These are phyloP conservation scores for Pristionchus maxplancki DNA, from an alignment of 2,888 invertebrate species.

Conservation along the genomic window DNA sequence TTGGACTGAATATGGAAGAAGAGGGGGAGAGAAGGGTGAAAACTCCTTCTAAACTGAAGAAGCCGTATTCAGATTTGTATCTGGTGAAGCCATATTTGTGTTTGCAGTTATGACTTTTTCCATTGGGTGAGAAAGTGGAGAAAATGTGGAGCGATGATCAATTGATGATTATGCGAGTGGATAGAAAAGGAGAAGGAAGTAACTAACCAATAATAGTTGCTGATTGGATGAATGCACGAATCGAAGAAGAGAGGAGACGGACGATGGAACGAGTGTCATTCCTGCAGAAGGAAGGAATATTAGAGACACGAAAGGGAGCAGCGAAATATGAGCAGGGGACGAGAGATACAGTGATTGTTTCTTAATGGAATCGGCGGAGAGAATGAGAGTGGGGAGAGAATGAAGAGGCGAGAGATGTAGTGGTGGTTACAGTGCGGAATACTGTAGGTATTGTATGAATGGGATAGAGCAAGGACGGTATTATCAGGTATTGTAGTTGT, in stretches of 20 bases:
- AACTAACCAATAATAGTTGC: slow-evolving; percentile 38
- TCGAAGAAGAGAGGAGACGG: slow-evolving; percentile 16
- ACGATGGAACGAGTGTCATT: slow-evolving; percentile 21
- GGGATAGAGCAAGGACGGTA: not conserved
- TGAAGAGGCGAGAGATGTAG: not conserved
- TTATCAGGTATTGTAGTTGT: not conserved
- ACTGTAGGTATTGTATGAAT: not conserved
- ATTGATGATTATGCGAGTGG: not conserved
- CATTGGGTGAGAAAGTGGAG: not conserved
- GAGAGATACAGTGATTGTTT: not conserved
- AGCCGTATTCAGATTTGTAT: not conserved
- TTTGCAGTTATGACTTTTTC: not conserved
- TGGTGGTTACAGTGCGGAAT: not conserved
- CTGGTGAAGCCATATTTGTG: slow-evolving; percentile 15
- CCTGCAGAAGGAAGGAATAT: not conserved
- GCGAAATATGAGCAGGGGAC: not conserved
- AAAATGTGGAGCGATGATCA: not conserved
- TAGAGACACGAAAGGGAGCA: not conserved
- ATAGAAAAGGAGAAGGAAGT: not conserved
- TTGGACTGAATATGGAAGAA: not conserved
- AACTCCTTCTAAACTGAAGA: not conserved
- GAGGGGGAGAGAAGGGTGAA: not conserved
- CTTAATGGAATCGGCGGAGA: not conserved
- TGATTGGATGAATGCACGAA: slow-evolving; percentile 43
- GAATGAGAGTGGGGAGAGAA: not conserved